Percentiles rank a stretch among this genome's conserved stretches.
Evolutionary conservation across 2,888 invertebrate species (phyloP).

Genomic region (Gastrophysa polygoni): DNA sequence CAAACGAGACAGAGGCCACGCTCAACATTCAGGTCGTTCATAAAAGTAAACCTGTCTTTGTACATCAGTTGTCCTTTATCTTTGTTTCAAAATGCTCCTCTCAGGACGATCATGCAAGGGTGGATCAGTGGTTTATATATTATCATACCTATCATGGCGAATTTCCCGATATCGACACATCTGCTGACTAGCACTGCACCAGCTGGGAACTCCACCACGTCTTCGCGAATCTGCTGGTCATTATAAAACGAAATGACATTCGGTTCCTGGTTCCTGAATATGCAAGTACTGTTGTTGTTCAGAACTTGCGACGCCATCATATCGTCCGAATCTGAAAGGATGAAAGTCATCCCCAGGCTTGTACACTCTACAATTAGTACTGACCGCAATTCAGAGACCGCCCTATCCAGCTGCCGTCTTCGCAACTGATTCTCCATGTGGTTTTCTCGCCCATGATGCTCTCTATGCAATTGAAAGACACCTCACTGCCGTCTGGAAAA

Average conservation of each 20-base stretch:
- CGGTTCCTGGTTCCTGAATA: conserved; percentile 77
- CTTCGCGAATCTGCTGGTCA: conserved; percentile 77
- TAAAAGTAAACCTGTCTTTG: no score
- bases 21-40: no score
- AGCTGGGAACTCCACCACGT: conserved; percentile 78
- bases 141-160: conserved; percentile 66
- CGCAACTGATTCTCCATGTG: conserved; percentile 85
- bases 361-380: conserved; percentile 33
- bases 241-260: conserved; percentile 83
- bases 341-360: neutral
- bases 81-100: no score
- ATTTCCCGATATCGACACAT: conserved; percentile 87
- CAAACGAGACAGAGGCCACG: no score
- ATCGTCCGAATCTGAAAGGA: conserved; percentile 50
- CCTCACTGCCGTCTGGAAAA: conserved; percentile 82
- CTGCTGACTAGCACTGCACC: conserved; percentile 67
- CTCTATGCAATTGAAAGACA: conserved; percentile 82
- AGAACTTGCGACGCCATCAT: conserved; percentile 46
- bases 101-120: no score
- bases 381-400: conserved; percentile 80
- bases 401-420: conserved; percentile 85
- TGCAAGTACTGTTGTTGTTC: conserved; percentile 71
- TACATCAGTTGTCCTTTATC: no score
- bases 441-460: conserved; percentile 81
- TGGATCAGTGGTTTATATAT: no score